Conservation (phyloP, 2,797 vertebrate genomes). For the Erpetoichthys calabaricus region DNA sequence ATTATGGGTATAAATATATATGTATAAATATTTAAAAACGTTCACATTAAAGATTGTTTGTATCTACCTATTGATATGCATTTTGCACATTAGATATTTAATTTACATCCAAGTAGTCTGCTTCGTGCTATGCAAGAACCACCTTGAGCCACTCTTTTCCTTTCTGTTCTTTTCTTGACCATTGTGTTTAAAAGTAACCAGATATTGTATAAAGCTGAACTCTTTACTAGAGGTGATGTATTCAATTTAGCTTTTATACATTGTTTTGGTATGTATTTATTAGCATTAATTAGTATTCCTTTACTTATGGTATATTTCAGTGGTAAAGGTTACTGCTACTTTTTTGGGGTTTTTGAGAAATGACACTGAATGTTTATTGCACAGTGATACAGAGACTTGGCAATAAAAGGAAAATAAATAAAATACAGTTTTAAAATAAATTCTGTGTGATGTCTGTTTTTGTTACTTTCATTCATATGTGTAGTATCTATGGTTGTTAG, state of each 20-base stretch:
- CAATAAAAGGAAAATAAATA: slow-evolving; percentile 64
- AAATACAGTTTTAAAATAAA: slow-evolving; percentile 19
- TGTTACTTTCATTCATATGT: no score
- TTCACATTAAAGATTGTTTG: slow-evolving; percentile 59
- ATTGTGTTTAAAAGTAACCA: slow-evolving; percentile 38
- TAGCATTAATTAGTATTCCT: slow-evolving; percentile 55
- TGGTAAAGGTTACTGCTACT: slow-evolving; percentile 62
- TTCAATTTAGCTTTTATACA: slow-evolving; percentile 64
- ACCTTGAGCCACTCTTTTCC: slow-evolving; percentile 75
- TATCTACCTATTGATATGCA: slow-evolving; percentile 79
- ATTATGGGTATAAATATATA: slow-evolving; percentile 75
- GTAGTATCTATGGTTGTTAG: no score
- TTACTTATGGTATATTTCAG: slow-evolving; percentile 59
- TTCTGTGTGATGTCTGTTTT: no score
- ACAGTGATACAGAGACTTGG: slow-evolving; percentile 72
- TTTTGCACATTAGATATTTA: slow-evolving; percentile 89
- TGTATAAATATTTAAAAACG: slow-evolving; percentile 69
- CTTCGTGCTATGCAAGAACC: slow-evolving; percentile 95
- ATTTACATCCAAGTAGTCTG: slow-evolving; percentile 80
- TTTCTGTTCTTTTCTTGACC: slow-evolving; percentile 35
- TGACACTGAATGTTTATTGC: slow-evolving; percentile 73
- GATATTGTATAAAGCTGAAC: slow-evolving; percentile 68
- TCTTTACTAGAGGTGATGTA: slow-evolving; percentile 64
- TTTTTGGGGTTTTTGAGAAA: slow-evolving; percentile 56
- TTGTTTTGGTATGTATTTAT: slow-evolving; percentile 62